Conservation (phyloP, 2,797 vertebrate genomes). For the Microctenopoma lineatum region DNA sequence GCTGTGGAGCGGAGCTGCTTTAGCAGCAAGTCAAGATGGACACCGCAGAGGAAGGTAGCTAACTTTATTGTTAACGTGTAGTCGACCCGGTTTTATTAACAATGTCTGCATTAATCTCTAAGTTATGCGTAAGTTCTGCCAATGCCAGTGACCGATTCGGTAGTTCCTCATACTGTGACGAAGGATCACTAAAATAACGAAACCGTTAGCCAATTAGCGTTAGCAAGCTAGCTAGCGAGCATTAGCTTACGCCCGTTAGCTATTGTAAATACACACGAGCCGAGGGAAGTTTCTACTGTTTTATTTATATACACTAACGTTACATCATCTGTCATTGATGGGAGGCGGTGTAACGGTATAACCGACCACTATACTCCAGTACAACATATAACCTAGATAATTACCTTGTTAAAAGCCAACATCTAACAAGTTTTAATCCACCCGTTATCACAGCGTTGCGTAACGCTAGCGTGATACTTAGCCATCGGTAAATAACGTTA, state of each 20-base stretch:
- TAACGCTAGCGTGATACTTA: neutral
- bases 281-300: neutral
- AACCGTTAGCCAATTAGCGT: constrained; percentile 52
- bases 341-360: neutral
- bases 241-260: constrained; percentile 30
- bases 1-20: constrained; percentile 59
- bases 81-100: neutral
- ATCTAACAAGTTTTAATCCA: neutral
- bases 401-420: neutral
- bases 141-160: fast-evolving
- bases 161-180: neutral
- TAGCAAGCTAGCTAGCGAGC: constrained; percentile 40
- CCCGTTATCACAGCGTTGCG: constrained; percentile 10
- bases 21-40: constrained; percentile 89
- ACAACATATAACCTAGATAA: neutral
- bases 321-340: too few species aligned
- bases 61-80: constrained; percentile 19
- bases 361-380: fast-evolving
- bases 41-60: constrained; percentile 92
- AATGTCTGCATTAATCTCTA: fast-evolving
- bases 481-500: neutral
- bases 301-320: neutral
- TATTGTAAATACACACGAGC: constrained; percentile 1
- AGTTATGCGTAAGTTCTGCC: fast-evolving
- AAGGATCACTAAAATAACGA: neutral